Percentiles rank a stretch among this genome's conserved stretches.
These are phyloP conservation scores for Apogon talboti DNA, from an alignment of 2,797 vertebrate genomes.

Conservation along the genomic window DNA sequence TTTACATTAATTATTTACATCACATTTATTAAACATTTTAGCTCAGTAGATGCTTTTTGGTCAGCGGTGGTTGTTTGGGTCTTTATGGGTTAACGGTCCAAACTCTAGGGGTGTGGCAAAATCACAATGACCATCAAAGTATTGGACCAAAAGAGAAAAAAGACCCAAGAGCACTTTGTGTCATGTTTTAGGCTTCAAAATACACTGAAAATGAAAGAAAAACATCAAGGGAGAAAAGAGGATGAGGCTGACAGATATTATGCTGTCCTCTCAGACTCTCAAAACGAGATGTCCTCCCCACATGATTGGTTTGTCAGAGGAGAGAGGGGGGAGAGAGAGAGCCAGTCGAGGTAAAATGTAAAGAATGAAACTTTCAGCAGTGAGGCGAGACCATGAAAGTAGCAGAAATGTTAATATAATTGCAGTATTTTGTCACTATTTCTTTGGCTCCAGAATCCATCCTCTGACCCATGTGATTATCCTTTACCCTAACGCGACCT, in stretches of 20 bases:
- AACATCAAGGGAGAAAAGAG: constrained; percentile 56
- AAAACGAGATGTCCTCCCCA: constrained; percentile 70
- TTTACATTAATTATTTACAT: too few species aligned
- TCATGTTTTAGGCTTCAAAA: too few species aligned
- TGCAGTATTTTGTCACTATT: constrained; percentile 29
- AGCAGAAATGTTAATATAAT: constrained; percentile 33
- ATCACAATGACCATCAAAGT: too few species aligned
- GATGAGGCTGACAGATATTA: constrained; percentile 74
- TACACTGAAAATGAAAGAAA: too few species aligned
- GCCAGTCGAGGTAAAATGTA: background rate
- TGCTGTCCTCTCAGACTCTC: constrained; percentile 64
- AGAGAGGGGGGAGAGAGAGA: constrained; percentile 22
- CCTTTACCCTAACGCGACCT: constrained; percentile 32
- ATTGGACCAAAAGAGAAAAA: too few species aligned
- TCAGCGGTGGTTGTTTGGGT: too few species aligned
- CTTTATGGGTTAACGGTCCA: too few species aligned
- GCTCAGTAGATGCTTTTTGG: too few species aligned
- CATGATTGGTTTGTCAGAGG: constrained; percentile 73
- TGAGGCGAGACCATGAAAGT: constrained; percentile 48
- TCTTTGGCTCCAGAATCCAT: constrained; percentile 45
- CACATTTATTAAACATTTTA: too few species aligned
- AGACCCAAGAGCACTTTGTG: too few species aligned
- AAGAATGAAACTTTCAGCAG: constrained; percentile 29
- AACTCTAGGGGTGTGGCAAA: too few species aligned
- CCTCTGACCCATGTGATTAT: constrained; percentile 19